Conservation (phyloP, 2,797 vertebrate species). For the Coluber constrictor region DNA sequence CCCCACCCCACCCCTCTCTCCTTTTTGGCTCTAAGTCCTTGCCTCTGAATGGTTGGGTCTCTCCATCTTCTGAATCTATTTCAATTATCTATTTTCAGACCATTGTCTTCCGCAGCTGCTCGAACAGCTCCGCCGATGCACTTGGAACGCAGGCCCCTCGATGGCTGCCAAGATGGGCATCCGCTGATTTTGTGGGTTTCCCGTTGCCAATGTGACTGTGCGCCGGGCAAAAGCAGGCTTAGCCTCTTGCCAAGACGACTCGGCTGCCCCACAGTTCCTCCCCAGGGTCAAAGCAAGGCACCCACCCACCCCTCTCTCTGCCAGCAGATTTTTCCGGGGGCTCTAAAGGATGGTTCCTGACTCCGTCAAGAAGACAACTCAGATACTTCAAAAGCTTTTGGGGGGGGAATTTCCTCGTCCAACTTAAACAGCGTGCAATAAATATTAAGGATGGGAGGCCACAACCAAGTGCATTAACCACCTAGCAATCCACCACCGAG, state of each 20-base stretch:
- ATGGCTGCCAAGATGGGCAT: too few relatives aligned
- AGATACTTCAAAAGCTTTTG: neutral
- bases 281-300: too few relatives aligned
- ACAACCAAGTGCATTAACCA: too few relatives aligned
- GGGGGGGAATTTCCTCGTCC: neutral
- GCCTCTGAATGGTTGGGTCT: conserved; percentile 1
- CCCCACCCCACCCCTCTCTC: neutral
- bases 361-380: neutral
- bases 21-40: conserved; percentile 12
- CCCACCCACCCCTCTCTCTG: too few relatives aligned
- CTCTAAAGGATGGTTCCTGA: neutral
- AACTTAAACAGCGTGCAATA: neutral
- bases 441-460: neutral
- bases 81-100: neutral
- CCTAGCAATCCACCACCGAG: too few relatives aligned
- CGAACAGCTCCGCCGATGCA: neutral
- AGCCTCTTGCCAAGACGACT: neutral
- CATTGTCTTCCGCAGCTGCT: neutral
- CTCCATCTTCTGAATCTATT: neutral
- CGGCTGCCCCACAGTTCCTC: neutral
- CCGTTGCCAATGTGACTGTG: neutral
- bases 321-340: neutral
- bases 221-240: neutral
- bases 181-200: neutral
- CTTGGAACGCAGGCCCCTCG: neutral